phyloP scores from a whole-genome alignment of 2,797 vertebrate species.

The Poeciliopsis gracilis region DNA sequence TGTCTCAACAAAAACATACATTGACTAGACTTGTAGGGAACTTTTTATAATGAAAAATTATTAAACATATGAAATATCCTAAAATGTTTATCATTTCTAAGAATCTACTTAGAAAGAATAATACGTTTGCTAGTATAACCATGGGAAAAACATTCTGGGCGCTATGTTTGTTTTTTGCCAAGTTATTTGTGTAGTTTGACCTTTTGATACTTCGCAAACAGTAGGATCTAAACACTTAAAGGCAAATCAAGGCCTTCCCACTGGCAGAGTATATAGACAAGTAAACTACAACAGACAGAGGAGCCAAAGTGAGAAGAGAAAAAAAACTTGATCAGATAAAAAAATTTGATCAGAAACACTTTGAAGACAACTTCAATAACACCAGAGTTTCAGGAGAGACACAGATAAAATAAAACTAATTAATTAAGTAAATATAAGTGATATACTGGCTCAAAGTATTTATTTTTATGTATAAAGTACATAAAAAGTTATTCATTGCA shows the following conservation, averaged over 20 bases:
- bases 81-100: slow-evolving; percentile 57
- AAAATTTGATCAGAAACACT: background rate
- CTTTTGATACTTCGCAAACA: slow-evolving; percentile 61
- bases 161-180: slow-evolving; percentile 56
- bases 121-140: slow-evolving; percentile 23
- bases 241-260: slow-evolving; percentile 12
- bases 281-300: slow-evolving; percentile 1
- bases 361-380: background rate
- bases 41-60: slow-evolving; percentile 39
- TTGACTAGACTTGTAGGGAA: slow-evolving; percentile 13
- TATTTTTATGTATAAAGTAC: background rate
- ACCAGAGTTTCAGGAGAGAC: background rate
- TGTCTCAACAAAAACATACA: slow-evolving; percentile 48
- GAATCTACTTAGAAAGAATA: slow-evolving; percentile 21
- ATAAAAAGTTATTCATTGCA: background rate
- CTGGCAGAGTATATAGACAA: slow-evolving; percentile 14
- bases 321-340: background rate
- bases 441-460: background rate
- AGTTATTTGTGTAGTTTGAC: slow-evolving; percentile 68
- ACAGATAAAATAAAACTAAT: background rate
- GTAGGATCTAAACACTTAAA: slow-evolving; percentile 40
- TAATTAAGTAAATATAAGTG: background rate
- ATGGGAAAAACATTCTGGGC: slow-evolving; percentile 55
- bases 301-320: background rate
- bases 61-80: slow-evolving; percentile 8